These are phyloP conservation scores for Coreius guichenoti DNA, from an alignment of 2,797 vertebrate genomes.

Conservation along the genomic window DNA sequence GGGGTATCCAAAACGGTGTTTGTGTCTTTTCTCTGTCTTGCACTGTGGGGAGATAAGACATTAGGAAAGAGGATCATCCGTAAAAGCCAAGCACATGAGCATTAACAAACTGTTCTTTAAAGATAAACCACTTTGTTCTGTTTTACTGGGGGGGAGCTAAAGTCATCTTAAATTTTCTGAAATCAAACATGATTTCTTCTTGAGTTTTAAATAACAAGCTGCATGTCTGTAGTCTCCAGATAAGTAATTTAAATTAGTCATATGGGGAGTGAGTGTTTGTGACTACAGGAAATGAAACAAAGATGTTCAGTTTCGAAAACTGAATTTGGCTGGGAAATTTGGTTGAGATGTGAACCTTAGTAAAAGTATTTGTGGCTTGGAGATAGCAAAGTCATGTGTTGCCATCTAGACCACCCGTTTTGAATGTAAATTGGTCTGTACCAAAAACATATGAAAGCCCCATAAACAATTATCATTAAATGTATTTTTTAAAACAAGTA, in stretches of 20 bases:
- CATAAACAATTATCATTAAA: neutral
- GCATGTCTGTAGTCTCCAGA: neutral
- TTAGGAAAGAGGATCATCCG: constrained; percentile 14
- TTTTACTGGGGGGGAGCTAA: neutral
- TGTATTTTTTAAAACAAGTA: neutral
- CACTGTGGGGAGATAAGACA: constrained; percentile 14
- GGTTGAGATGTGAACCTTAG: constrained; percentile 15
- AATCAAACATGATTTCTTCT: neutral
- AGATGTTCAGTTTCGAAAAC: constrained; percentile 26
- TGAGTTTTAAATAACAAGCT: neutral
- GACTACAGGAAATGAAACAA: constrained; percentile 45
- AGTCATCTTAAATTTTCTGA: neutral
- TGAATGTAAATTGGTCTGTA: neutral
- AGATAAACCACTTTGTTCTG: neutral
- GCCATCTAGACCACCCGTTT: neutral
- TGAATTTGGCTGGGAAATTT: constrained; percentile 38
- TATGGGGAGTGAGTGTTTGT: constrained; percentile 9
- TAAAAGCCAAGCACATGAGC: constrained; percentile 12
- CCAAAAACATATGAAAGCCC: neutral
- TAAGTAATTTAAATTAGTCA: constrained; percentile 15
- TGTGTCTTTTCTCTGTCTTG: constrained; percentile 15
- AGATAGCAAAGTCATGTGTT: constrained; percentile 27
- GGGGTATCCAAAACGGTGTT: neutral
- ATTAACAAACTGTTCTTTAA: neutral
- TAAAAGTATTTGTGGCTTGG: constrained; percentile 16